Conservation (phyloP, 2,888 invertebrate genomes). For the Bombylius discolor region DNA sequence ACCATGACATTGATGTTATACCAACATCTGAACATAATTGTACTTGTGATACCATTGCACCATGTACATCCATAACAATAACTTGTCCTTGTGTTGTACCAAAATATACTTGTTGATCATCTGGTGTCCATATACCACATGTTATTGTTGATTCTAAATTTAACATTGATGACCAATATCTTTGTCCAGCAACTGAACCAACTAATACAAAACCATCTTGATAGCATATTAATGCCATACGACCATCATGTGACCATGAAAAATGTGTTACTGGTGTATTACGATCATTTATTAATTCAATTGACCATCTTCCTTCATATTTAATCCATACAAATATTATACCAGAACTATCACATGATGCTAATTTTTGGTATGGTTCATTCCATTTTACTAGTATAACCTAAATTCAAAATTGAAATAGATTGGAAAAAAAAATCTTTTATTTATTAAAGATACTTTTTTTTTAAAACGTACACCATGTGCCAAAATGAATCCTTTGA, state of each 20-base stretch:
- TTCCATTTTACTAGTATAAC: conserved; percentile 96
- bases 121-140: conserved; percentile 96
- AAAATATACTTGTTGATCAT: conserved; percentile 93
- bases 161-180: conserved; percentile 97
- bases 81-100: conserved; percentile 91
- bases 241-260: conserved; percentile 96
- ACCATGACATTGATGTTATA: conserved; percentile 90
- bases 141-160: conserved; percentile 88
- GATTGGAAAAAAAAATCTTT: too few relatives aligned
- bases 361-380: conserved; percentile 93
- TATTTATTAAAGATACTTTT: too few relatives aligned
- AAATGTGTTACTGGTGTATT: conserved; percentile 96
- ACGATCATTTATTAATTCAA: conserved; percentile 96
- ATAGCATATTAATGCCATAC: conserved; percentile 97
- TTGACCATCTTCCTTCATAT: conserved; percentile 97
- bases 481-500: too few relatives aligned
- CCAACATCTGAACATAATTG: conserved; percentile 74
- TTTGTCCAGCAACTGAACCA: conserved; percentile 91
- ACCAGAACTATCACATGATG: conserved; percentile 93
- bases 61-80: conserved; percentile 93
- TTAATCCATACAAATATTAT: conserved; percentile 99
- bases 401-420: conserved; percentile 34
- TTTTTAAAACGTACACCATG: too few relatives aligned
- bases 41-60: conserved; percentile 89
- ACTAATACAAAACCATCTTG: conserved; percentile 98